phyloP scores from a whole-genome alignment of 2,888 invertebrate species.

The Copidosoma aretas region DNA sequence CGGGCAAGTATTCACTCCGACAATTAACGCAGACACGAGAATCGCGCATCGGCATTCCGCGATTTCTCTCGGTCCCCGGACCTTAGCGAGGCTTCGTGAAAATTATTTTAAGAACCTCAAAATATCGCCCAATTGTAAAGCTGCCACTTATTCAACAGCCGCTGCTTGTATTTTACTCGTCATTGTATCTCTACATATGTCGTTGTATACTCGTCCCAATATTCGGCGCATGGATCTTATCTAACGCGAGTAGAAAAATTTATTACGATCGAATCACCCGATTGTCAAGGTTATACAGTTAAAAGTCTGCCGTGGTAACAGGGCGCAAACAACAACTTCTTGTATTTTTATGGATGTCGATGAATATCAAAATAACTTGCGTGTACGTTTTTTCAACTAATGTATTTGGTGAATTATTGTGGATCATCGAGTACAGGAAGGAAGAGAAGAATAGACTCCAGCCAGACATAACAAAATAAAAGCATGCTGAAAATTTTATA shows the following conservation, averaged over 20 bases:
- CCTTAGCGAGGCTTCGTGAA: conserved; percentile 31
- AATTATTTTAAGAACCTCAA: conserved; percentile 38
- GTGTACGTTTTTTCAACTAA: too few relatives aligned
- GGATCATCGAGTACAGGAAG: too few relatives aligned
- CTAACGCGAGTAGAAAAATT: not conserved
- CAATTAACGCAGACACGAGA: conserved; percentile 6
- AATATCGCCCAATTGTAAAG: conserved; percentile 37
- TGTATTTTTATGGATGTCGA: too few relatives aligned
- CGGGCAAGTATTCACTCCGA: not conserved
- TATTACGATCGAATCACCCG: conserved; percentile 5
- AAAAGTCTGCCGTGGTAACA: too few relatives aligned
- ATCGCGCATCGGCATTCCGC: conserved; percentile 13
- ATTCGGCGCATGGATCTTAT: conserved; percentile 34
- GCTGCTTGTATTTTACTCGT: conserved; percentile 11
- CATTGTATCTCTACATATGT: conserved; percentile 7
- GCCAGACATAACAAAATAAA: too few relatives aligned
- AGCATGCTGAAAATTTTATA: too few relatives aligned
- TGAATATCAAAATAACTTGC: too few relatives aligned
- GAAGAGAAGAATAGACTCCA: too few relatives aligned
- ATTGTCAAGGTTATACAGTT: not conserved
- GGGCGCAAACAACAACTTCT: too few relatives aligned
- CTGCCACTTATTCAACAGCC: not conserved
- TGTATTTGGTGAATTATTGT: too few relatives aligned
- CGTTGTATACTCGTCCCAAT: conserved; percentile 31
- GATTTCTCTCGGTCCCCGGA: conserved; percentile 19